phyloP scores from a whole-genome alignment of 2,797 vertebrate genomes.

The Holocentrus rufus region DNA sequence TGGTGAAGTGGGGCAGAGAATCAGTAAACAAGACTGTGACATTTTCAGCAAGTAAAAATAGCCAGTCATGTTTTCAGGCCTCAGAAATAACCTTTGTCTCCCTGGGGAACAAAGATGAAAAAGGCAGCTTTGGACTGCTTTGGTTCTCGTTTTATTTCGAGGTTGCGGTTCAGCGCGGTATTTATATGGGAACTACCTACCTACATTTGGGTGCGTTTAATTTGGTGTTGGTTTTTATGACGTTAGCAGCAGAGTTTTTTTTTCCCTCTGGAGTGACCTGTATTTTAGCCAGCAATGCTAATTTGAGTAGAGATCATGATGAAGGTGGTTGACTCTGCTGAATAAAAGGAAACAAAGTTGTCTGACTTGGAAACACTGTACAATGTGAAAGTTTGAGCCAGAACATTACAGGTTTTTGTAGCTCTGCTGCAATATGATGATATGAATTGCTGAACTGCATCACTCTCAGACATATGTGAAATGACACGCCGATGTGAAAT shows the following conservation, averaged over 20 bases:
- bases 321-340: constrained; percentile 1
- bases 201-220: neutral
- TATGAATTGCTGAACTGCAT: neutral
- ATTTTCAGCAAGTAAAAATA: constrained; percentile 66
- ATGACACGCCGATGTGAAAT: too few species aligned
- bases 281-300: neutral
- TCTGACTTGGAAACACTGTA: neutral
- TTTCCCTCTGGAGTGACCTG: constrained; percentile 7
- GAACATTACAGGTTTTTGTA: neutral
- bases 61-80: constrained; percentile 41
- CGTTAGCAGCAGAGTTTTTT: constrained; percentile 16
- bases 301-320: constrained; percentile 1
- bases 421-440: too few species aligned
- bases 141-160: constrained; percentile 44
- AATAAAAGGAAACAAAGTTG: neutral
- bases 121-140: constrained; percentile 27
- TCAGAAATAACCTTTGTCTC: constrained; percentile 65
- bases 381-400: neutral
- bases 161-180: constrained; percentile 26
- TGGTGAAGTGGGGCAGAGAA: constrained; percentile 38
- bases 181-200: constrained; percentile 30
- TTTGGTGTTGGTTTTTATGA: constrained; percentile 13
- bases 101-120: constrained; percentile 53
- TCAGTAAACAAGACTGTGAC: constrained; percentile 56
- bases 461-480: neutral